Base-by-base conservation (phyloP, 1,140 invertebrate genomes). In the Antheraea mylitta region DNA sequence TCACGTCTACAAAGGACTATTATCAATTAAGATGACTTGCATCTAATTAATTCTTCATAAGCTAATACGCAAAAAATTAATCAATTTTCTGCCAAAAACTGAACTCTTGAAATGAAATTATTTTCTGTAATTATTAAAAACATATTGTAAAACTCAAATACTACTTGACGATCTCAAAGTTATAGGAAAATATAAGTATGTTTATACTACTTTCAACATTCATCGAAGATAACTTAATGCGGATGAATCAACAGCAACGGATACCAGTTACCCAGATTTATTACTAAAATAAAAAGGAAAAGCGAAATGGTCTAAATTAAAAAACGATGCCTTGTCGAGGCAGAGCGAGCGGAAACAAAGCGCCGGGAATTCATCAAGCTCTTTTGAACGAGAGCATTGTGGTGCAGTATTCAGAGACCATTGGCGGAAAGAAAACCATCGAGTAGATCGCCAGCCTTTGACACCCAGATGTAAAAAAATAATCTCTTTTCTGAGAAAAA, bases 241-340 rank as follows among this genome's bases (percentile, higher is more conserved):
- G 74, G 71, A 74, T 64, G 75, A 84, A 77, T 80, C 78, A 82
- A 84, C 79, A 79, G 77, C 81, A 81, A 80, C 77, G 81, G 77
- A 79, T 75, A 80, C 74, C 82, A 75, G 79, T 84, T 86, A 87
- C 81, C 80, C 79, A 87, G 85, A 88, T 89, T 87, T 85, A 89
- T 83, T 83, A 88, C 80, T 78, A 79, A 81, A 89, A 85, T 81
- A 87, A 87, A 90, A 89, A 85, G 70, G 45, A 76, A 65, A 88
- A 72, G 80, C 82, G 80, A 87, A 90, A 89, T 89, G 86, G 83
- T 90, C 87, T 84, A 90, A 91, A 91, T 91, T 89, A 91, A 91
- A 91, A 90, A 90, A 86, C 87, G 85, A 91, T 90, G 87, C 86
- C 85, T 86, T 83, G 83, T 86, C 80, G 86, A 80, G 86, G 79